These are phyloP conservation scores for Plodia interpunctella DNA, from an alignment of 1,140 invertebrate genomes.

Conservation along the genomic window DNA sequence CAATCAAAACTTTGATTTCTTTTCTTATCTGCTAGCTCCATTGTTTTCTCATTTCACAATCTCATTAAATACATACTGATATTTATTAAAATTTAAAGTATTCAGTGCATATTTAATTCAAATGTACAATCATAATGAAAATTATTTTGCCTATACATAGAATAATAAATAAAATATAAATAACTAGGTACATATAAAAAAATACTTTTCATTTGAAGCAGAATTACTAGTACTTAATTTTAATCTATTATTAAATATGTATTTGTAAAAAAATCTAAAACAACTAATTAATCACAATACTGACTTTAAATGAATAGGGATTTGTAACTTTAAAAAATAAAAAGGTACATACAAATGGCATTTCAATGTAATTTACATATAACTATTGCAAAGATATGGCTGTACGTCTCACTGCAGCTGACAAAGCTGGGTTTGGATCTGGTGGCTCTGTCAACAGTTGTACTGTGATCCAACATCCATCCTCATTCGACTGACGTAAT, in stretches of 20 bases:
- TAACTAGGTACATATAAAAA: too few species aligned
- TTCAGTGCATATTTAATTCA: too few species aligned
- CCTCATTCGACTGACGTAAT: conserved; percentile 88
- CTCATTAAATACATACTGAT: too few species aligned
- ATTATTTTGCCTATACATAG: too few species aligned
- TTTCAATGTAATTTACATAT: conserved; percentile 9
- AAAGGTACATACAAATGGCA: conserved; percentile 1
- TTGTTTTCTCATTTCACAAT: not conserved
- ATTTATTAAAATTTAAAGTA: too few species aligned
- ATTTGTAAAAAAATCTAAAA: not conserved
- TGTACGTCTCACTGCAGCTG: conserved; percentile 87
- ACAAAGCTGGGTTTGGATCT: conserved; percentile 89
- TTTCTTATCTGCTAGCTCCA: not conserved
- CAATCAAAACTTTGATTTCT: too few species aligned
- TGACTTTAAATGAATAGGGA: not conserved
- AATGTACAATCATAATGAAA: too few species aligned
- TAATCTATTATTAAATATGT: too few species aligned
- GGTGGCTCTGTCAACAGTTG: conserved; percentile 89
- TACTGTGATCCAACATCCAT: conserved; percentile 92
- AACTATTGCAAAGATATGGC: conserved; percentile 81
- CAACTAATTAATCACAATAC: not conserved
- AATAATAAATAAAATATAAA: too few species aligned
- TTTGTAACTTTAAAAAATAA: not conserved
- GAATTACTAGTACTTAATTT: too few species aligned
- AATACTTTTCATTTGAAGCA: too few species aligned